Evolutionary conservation across 2,797 vertebrate species (phyloP).

Genomic region (Mionectes olivaceus): DNA sequence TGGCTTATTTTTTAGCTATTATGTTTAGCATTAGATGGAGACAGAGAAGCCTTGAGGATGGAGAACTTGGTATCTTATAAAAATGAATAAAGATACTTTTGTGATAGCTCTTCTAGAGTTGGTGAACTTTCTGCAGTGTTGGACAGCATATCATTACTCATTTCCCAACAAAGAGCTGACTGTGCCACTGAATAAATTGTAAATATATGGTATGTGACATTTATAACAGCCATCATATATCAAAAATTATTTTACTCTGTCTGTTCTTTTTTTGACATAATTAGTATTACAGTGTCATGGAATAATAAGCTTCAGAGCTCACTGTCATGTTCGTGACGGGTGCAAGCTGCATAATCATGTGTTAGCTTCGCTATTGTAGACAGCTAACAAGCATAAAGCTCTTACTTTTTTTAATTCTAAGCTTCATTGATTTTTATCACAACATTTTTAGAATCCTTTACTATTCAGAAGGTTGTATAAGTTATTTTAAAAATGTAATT

Average conservation of each 20-base stretch:
- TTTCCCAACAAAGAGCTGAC: conserved; percentile 45
- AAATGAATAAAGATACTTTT: conserved; percentile 27
- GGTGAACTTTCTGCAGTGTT: conserved; percentile 44
- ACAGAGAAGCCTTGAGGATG: not conserved
- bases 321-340: conserved; percentile 71
- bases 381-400: conserved; percentile 74
- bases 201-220: conserved; percentile 60
- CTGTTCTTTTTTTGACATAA: conserved; percentile 75
- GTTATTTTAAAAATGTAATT: conserved; percentile 67
- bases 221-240: conserved; percentile 64
- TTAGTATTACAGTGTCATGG: conserved; percentile 73
- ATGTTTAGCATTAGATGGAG: not conserved
- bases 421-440: conserved; percentile 76
- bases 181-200: conserved; percentile 44
- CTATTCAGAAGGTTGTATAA: conserved; percentile 48
- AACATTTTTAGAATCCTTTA: conserved; percentile 72
- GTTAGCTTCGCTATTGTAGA: conserved; percentile 73
- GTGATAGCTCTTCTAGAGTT: not conserved
- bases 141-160: conserved; percentile 45
- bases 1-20: not conserved
- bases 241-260: conserved; percentile 70
- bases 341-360: conserved; percentile 76
- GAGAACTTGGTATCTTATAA: not conserved
- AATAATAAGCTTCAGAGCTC: conserved; percentile 76
- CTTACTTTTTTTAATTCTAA: conserved; percentile 69